These are phyloP conservation scores for Pitta sordida DNA, from an alignment of 2,113 vertebrate genomes.

Conservation along the genomic window DNA sequence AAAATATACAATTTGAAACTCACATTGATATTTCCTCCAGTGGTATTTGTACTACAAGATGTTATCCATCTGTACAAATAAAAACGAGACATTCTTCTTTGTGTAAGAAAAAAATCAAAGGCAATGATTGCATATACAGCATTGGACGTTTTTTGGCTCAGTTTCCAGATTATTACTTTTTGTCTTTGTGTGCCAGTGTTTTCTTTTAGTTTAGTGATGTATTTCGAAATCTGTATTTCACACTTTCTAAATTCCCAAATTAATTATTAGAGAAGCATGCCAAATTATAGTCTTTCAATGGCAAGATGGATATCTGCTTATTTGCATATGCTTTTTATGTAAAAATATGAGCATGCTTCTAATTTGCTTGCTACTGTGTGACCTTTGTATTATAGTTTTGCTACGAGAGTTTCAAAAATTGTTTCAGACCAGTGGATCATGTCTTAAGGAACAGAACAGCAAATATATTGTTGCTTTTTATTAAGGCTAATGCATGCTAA, in stretches of 20 bases:
- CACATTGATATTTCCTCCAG: neutral
- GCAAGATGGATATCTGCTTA: neutral
- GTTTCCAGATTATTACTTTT: slow-evolving; percentile 14
- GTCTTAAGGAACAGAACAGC: slow-evolving; percentile 31
- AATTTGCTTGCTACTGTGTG: slow-evolving; percentile 47
- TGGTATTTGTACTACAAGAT: neutral
- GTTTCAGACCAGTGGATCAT: slow-evolving; percentile 38
- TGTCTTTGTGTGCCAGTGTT: neutral
- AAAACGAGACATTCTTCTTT: neutral
- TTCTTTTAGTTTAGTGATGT: neutral
- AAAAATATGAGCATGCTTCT: slow-evolving; percentile 39
- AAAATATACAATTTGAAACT: neutral
- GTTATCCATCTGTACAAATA: neutral
- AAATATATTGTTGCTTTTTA: slow-evolving; percentile 38
- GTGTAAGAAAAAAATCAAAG: neutral
- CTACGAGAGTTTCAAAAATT: slow-evolving; percentile 28
- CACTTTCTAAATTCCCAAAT: neutral
- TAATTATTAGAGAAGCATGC: slow-evolving; percentile 22
- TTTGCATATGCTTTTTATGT: slow-evolving; percentile 60
- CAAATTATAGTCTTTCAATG: slow-evolving; percentile 26
- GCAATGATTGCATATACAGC: neutral
- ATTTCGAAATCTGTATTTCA: slow-evolving; percentile 10
- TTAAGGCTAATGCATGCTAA: slow-evolving; percentile 61
- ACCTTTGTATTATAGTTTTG: slow-evolving; percentile 22
- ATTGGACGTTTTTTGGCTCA: neutral